Evolutionary conservation across 2,113 vertebrate genomes (phyloP).

Genomic region (Sander vitreus): DNA sequence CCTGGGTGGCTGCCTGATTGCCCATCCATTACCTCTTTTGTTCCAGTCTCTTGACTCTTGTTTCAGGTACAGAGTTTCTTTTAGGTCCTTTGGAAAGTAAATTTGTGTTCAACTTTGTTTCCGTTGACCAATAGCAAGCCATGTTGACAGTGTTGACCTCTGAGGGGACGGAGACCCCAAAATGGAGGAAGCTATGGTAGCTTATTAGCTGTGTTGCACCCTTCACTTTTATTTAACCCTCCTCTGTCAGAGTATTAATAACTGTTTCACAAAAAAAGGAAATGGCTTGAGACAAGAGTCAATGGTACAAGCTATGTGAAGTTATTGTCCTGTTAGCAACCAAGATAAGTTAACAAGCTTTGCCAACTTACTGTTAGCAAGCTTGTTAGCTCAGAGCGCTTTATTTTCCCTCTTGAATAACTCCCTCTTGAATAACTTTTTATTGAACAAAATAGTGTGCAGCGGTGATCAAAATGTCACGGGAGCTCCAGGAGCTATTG

Average conservation of each 20-base stretch:
- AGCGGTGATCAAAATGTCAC: too few species aligned
- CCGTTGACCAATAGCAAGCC: background rate
- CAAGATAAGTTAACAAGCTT: background rate
- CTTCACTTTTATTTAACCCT: background rate
- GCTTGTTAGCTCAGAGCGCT: too few species aligned
- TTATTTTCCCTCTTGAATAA: background rate
- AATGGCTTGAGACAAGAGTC: background rate
- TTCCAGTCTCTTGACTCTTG: background rate
- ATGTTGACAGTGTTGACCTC: background rate
- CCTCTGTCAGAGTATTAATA: background rate
- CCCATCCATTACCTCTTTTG: slow-evolving; percentile 31
- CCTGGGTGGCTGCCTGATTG: slow-evolving; percentile 43
- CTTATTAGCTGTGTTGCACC: background rate
- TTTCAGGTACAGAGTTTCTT: slow-evolving; percentile 22
- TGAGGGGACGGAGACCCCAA: background rate
- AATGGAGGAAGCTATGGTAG: background rate
- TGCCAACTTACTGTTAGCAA: too few species aligned
- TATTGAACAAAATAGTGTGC: background rate
- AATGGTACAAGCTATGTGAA: background rate
- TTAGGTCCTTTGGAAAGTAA: background rate
- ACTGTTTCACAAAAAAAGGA: background rate
- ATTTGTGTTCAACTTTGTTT: background rate
- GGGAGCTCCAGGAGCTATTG: too few species aligned
- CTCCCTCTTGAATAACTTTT: background rate
- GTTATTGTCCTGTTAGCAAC: background rate